phyloP scores from a whole-genome alignment of 2,113 vertebrate species.

The Geococcyx californianus region DNA sequence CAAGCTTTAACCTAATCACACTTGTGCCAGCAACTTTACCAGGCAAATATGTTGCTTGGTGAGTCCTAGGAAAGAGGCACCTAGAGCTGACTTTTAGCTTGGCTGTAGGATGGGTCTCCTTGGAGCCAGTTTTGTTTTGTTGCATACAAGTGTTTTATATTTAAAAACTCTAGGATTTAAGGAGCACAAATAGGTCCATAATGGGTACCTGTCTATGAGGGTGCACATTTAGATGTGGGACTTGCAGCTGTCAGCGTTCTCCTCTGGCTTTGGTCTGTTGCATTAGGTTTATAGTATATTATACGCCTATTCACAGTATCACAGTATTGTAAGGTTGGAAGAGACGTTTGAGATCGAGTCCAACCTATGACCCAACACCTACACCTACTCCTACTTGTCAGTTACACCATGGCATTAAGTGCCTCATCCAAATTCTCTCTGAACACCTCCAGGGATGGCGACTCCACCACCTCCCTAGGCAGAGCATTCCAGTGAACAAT shows the following conservation, averaged over 20 bases:
- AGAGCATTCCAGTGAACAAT: too few relatives aligned
- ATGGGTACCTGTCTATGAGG: not conserved
- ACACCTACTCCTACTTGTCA: too few relatives aligned
- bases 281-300: not conserved
- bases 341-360: too few relatives aligned
- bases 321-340: too few relatives aligned
- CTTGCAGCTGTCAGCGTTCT: accelerated
- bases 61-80: not conserved
- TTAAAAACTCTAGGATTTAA: not conserved
- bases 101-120: not conserved
- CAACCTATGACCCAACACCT: too few relatives aligned
- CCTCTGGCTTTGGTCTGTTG: not conserved
- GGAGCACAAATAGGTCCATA: not conserved
- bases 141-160: not conserved
- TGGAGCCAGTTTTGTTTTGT: not conserved
- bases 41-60: not conserved
- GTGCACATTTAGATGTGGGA: accelerated
- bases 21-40: not conserved
- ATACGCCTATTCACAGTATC: too few relatives aligned
- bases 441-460: too few relatives aligned
- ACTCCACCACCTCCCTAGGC: too few relatives aligned
- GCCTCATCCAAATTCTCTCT: too few relatives aligned
- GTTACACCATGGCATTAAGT: too few relatives aligned
- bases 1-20: not conserved
- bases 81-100: not conserved